Conservation (phyloP, 2,113 vertebrate genomes). For the Cyanoderma ruficeps region DNA sequence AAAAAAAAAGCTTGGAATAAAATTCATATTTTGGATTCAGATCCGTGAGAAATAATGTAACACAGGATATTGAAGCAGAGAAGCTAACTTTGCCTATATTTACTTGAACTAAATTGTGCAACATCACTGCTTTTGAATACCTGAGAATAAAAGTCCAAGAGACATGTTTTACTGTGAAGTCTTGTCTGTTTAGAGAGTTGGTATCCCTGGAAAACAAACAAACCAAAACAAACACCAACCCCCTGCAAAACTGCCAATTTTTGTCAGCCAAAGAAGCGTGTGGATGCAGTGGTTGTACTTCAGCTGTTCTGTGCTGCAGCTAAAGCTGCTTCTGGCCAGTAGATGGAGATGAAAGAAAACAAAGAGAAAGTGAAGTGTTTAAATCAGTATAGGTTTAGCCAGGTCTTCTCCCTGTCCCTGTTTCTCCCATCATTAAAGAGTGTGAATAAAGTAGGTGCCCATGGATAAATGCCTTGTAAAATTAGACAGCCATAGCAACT, state of each 20-base stretch:
- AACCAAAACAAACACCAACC: fast-evolving
- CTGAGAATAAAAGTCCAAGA: background rate
- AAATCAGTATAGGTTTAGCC: background rate
- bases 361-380: background rate
- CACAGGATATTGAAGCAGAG: background rate
- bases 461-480: background rate
- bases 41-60: fast-evolving
- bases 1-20: background rate
- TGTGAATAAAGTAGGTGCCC: background rate
- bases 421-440: background rate
- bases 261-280: background rate
- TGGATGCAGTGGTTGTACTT: background rate
- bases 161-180: background rate
- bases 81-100: background rate
- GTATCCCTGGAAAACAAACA: background rate
- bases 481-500: background rate
- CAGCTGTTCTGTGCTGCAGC: background rate
- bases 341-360: slow-evolving; percentile 41
- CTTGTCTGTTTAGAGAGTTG: background rate
- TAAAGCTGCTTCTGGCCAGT: background rate
- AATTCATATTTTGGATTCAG: background rate
- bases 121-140: background rate
- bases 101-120: background rate
- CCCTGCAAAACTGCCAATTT: fast-evolving
- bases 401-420: background rate